Base-by-base conservation (phyloP, 1,140 invertebrate genomes). In the Batillaria attramentaria region DNA sequence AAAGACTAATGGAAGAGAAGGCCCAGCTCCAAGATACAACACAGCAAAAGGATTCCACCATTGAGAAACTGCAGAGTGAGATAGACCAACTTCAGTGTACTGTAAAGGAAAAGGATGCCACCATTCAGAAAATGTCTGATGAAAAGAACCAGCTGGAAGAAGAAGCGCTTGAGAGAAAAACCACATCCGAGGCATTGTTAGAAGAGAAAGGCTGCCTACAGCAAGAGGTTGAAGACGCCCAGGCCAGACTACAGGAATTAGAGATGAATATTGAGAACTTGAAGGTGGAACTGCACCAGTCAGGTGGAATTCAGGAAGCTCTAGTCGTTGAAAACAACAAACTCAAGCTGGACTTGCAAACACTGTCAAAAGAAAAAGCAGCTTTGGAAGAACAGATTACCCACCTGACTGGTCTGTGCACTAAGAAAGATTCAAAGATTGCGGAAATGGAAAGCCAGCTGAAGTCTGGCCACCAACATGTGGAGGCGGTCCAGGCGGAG, bases 401-500 rank as follows among this genome's bases (percentile, higher is more conserved):
- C 20, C 41, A 57, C 13, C 43, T 81, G 31, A 72, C 78, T 33
- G 37, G 28, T n/a, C 57, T 70, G n/a, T 73, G 74, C 41, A 69
- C 54, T 20, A 68, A 74, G 54, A 74, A 78, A 60, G 72, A 78
- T 2, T 35, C 33, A 18, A 77, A 28, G 43, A 69, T 81, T 46
- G 24, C 24, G 18, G 80, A 81, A 41, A 60, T 81, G 28, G 50
- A 66, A 37, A 74, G 35, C 13, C 80, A 81, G 77, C 77, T 81
- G 18, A 79, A 77, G 24, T 81, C 80, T 18, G 77, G 60, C 42
- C 80, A 81, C 42, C 77, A 79, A 50, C 80, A 78, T 46, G 80
- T 81, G 31, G 77, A 81, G 37, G 72, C 80, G 8, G 80, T 81
- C 2, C 80, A 81, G 50, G 78, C 62, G n/a, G 80, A 81, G 66